phyloP scores from a whole-genome alignment of 2,797 vertebrate species.

The Pempheris klunzingeri region DNA sequence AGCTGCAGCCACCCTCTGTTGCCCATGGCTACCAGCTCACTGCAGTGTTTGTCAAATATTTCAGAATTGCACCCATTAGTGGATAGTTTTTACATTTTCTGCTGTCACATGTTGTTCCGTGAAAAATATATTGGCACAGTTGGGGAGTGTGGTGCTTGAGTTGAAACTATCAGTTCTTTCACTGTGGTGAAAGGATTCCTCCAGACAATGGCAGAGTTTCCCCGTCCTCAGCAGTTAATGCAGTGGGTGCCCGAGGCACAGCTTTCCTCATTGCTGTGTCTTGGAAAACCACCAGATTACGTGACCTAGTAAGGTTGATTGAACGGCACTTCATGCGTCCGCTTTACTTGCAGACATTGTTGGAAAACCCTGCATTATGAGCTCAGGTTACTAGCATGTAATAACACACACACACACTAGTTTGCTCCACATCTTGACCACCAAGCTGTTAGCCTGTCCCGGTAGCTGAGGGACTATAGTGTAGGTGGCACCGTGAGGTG shows the following conservation, averaged over 20 bases:
- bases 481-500: not conserved
- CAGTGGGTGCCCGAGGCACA: not conserved
- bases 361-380: not conserved
- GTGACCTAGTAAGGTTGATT: not conserved
- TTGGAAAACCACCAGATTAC: not conserved
- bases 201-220: not conserved
- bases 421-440: not conserved
- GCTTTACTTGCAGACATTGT: not conserved
- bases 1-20: slow-evolving; percentile 35
- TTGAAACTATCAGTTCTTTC: not conserved
- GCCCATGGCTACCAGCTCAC: not conserved
- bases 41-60: not conserved
- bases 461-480: not conserved
- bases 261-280: not conserved
- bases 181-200: not conserved
- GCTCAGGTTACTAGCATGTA: not conserved
- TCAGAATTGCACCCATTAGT: not conserved
- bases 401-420: not conserved
- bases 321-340: not conserved
- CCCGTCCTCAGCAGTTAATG: not conserved
- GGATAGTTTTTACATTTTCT: not conserved
- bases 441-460: not conserved
- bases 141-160: not conserved
- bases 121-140: not conserved
- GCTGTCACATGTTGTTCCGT: not conserved